Evolutionary conservation across 1,140 invertebrate genomes (phyloP).

Genomic region (Drosophila tani): DNA sequence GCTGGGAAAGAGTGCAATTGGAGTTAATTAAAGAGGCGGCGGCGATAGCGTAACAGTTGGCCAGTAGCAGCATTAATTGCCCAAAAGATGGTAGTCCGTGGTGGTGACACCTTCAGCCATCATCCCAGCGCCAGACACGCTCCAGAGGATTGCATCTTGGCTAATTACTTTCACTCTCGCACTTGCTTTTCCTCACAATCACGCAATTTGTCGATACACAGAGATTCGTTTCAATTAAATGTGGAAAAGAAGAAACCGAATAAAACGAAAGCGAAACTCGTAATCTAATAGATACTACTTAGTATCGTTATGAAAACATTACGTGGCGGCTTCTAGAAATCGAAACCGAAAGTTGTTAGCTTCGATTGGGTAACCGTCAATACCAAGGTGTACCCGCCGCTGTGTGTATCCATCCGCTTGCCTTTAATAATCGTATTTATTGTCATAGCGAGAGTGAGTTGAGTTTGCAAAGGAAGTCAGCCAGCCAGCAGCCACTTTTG

Average conservation of each 20-base stretch:
- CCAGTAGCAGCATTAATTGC: conserved; percentile 58
- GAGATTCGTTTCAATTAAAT: conserved; percentile 50
- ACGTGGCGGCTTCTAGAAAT: conserved; percentile 52
- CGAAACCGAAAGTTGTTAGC: conserved; percentile 58
- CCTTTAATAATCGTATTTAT: conserved; percentile 42
- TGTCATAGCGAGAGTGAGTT: conserved; percentile 47
- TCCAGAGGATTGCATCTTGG: conserved; percentile 37
- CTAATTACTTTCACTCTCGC: conserved; percentile 76
- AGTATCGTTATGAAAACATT: conserved; percentile 26
- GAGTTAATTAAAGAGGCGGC: conserved; percentile 74
- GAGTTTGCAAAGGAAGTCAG: conserved; percentile 38
- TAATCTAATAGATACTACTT: conserved; percentile 56
- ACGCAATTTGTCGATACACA: conserved; percentile 66
- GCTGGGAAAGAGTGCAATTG: conserved; percentile 54
- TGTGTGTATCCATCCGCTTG: conserved; percentile 38
- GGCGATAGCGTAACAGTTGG: conserved; percentile 53
- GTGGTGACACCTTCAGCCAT: conserved; percentile 52
- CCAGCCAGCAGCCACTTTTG: not conserved
- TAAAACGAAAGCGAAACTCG: conserved; percentile 63
- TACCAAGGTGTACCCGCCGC: not conserved
- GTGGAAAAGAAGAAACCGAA: conserved; percentile 27
- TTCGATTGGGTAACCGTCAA: conserved; percentile 35
- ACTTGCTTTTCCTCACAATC: conserved; percentile 22
- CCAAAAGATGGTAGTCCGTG: conserved; percentile 16
- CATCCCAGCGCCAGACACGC: conserved; percentile 20